phyloP scores from a whole-genome alignment of 2,888 invertebrate species.

The Malthinus seriepunctatus region DNA sequence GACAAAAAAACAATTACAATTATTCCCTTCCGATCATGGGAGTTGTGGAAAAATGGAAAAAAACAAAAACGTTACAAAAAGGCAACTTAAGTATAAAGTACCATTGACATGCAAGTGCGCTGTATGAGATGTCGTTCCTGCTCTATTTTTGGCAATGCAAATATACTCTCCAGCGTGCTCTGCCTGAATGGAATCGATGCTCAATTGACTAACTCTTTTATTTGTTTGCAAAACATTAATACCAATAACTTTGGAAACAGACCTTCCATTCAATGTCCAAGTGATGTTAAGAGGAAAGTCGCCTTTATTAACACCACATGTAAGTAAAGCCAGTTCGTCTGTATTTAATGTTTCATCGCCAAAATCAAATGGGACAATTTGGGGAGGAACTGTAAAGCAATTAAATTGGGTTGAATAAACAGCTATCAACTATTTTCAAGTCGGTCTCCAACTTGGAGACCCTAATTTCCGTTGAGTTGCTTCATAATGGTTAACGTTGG shows the following conservation, averaged over 20 bases:
- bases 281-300: slow-evolving; percentile 67
- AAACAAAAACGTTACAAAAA: no score
- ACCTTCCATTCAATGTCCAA: slow-evolving; percentile 62
- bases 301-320: slow-evolving; percentile 71
- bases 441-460: no score
- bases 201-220: slow-evolving; percentile 59
- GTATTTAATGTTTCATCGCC: slow-evolving; percentile 63
- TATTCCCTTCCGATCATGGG: no score
- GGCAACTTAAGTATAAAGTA: slow-evolving; percentile 35
- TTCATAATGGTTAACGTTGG: no score
- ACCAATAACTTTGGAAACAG: slow-evolving; percentile 51
- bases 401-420: not conserved
- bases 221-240: slow-evolving; percentile 59
- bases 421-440: no score
- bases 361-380: slow-evolving; percentile 61
- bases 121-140: slow-evolving; percentile 42
- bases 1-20: no score
- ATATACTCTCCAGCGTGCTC: slow-evolving; percentile 67
- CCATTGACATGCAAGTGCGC: slow-evolving; percentile 57
- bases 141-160: slow-evolving; percentile 65
- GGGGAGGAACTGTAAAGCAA: slow-evolving; percentile 48
- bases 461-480: no score
- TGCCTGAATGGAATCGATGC: slow-evolving; percentile 63
- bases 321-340: slow-evolving; percentile 69
- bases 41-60: no score